A percentile compares a stretch with the other conserved stretches of the same genome.
Evolutionary conservation across 2,888 invertebrate species (phyloP).

Genomic region (Lycia hirtaria): DNA sequence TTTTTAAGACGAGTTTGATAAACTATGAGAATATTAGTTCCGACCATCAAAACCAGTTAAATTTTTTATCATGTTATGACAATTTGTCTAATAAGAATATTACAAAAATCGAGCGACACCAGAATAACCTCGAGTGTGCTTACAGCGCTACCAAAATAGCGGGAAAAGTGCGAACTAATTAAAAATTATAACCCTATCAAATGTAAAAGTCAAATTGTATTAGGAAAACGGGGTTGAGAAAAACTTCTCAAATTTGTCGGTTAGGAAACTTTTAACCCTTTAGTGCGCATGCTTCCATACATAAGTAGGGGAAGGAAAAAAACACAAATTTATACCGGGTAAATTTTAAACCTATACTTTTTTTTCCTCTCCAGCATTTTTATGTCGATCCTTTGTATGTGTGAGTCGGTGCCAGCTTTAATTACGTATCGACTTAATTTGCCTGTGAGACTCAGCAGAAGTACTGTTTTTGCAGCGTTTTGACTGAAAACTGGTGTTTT

Average conservation of each 20-base stretch:
- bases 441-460: slow-evolving; percentile 69
- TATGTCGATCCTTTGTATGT: slow-evolving; percentile 83
- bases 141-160: slow-evolving; percentile 53
- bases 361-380: slow-evolving; percentile 82
- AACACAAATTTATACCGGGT: slow-evolving; percentile 85
- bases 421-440: slow-evolving; percentile 86
- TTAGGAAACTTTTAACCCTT: slow-evolving; percentile 70
- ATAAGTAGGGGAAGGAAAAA: slow-evolving; percentile 83
- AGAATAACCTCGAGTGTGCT: slow-evolving; percentile 43
- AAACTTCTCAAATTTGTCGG: slow-evolving; percentile 40
- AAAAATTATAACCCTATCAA: slow-evolving; percentile 49
- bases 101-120: slow-evolving; percentile 37
- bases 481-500: slow-evolving; percentile 47
- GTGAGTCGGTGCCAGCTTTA: slow-evolving; percentile 81
- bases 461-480: slow-evolving; percentile 41
- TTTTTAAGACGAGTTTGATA: not conserved
- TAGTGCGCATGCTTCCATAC: slow-evolving; percentile 83
- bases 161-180: slow-evolving; percentile 64
- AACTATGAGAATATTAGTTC: not conserved
- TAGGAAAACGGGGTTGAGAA: slow-evolving; percentile 3
- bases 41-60: not conserved
- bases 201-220: slow-evolving; percentile 35
- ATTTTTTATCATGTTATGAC: too few relatives aligned
- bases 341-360: slow-evolving; percentile 86
- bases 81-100: not conserved